Base-by-base conservation (phyloP, 2,888 invertebrate species). In the Pemphredon lugubris region DNA sequence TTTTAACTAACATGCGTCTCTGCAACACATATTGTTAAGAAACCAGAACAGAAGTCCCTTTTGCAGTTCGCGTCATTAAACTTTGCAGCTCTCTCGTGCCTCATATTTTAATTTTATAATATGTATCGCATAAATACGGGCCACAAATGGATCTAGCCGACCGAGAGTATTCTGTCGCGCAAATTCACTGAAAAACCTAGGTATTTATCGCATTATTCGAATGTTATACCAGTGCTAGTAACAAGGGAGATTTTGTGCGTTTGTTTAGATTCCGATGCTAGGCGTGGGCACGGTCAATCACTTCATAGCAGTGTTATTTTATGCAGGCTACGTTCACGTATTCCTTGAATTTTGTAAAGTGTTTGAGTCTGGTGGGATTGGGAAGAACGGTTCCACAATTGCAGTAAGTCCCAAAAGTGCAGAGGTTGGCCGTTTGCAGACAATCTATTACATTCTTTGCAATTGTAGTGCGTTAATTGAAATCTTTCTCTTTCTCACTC, bases 311-410 rank as follows among this genome's bases (percentile, higher is more conserved):
- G 85, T 90, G 80, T 86, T 92, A 87, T 92, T 92, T 90, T 92
- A 92, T 90, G 90, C 91, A 80, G 93, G 93, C 84, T 94, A 92
- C 90, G 86, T 92, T 85, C 92, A 92, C 90, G 92, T 94, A 90
- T 91, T 93, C 90, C 88, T 92, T 90, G 92, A 92, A 90, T 95
- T 95, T 92, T 92, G 92, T 88, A 92, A 93, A 90, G 93, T 93
- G 83, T 94, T 95, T 92, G 93, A 92, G 85, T 91, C 92, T 89
- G 97, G 97, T 90, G 98, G 98, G 89, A 94, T 95, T 90, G 98
- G 98, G 89, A 98, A 97, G 92, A 98, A 98, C 91, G 98, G 97
- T 91, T 98, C 98, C 81, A 96, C 98, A 82, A 96, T 98, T 90
- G 98, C 98, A 91, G 98, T 97, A 94, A 95, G 95, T 92, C 71